Base-by-base conservation (phyloP, 2,113 vertebrate species). In the Helogale parvula region DNA sequence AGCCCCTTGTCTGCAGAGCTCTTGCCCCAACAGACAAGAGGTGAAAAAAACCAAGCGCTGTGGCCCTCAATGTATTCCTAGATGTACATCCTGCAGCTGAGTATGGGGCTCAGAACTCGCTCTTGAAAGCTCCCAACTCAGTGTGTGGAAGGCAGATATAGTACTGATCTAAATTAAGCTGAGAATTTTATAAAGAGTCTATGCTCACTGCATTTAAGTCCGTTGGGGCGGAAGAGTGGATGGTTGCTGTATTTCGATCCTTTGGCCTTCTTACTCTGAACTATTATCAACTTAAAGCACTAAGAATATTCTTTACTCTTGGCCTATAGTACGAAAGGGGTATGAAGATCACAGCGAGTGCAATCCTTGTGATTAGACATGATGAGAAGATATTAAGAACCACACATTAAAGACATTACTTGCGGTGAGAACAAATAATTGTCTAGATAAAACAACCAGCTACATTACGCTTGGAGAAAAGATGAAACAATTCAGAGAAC, bases 291-390 rank as follows among this genome's bases (percentile, higher is more conserved):
- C 33, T 69, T 17, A 54, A 79, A 52, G 33, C 17, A 1, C 10
- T 8, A 25, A 68, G 65, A 27, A 74, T 57, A 52, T 10, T 92
- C 79, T 96, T 86, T 76, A 80, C 33, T 69, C 54, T 68, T 16
- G 85, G 77, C 13, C 41, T 87, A 11, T 16, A 35, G 27, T 41
- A 76, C 96, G 89, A 47, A 83, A 74, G 13, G 84, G 35, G 9
- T 13, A 33, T 76, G 57, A 65, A 83, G 45, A 57, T 84, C 76
- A 90, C 35, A 74, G 66, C 15, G 65, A 94, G 33, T 74, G 87
- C 68, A 83, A 88, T 82, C 81, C 35, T 5, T 79, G 77, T 9
- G 54, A 91, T 93, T 91, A 95, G 90, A 86, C 85, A 94, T 45
- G 72, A 83, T 69, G 60, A 60, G 41, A 79, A 35, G 54, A 65